Evolutionary conservation across 2,113 vertebrate species (phyloP), one percentile per base, ranked within the genome.

Genomic region (Aythya baeri): DNA sequence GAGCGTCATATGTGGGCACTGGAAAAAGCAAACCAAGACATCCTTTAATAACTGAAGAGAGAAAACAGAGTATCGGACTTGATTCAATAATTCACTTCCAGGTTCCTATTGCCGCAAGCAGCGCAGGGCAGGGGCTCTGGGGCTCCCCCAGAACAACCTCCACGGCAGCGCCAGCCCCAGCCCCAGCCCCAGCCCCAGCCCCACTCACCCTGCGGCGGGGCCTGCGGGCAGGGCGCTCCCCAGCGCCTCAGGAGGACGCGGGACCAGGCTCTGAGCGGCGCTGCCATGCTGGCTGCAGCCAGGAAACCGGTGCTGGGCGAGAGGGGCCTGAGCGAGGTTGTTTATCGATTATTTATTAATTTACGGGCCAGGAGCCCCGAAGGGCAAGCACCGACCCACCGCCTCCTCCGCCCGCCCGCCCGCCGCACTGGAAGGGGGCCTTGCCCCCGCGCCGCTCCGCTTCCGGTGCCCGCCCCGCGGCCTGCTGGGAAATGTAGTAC

Each of bases 201-300:
- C 4, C 74, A 91, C 97, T 97, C 88, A 97, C 96, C 87, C 25
- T 81, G 86, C 79, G 84, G 62, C 1, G 5, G 59, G 36, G 57
- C 44, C 50, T 84, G 76, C 78, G 77, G 86, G 34, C 29, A 63
- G 52, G 59, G 1, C 46, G 77, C 61, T 66, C 54, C 49, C 29
- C 82, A 84, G 66, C 2, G 77, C 32, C 77, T 75, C 89, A 85
- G 13, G 1, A 36, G 9, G 29, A 77, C n/a, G 25, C 44, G 29
- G 52, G 82, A 50, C 74, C 76, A n/a, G 0, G 2, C 50, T 59
- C 57, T 88, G 16, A 94, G 83, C 0, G 20, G 44, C 10, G 49
- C 0, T 36, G 91, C 88, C 95, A 97, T 97, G 38, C 10, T 71
- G 68, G 29, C 17, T 80, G 73, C 66, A 43, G 36, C 57, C 12